Conservation (phyloP, 2,797 vertebrate species). For the Odontamblyopus rebecca region DNA sequence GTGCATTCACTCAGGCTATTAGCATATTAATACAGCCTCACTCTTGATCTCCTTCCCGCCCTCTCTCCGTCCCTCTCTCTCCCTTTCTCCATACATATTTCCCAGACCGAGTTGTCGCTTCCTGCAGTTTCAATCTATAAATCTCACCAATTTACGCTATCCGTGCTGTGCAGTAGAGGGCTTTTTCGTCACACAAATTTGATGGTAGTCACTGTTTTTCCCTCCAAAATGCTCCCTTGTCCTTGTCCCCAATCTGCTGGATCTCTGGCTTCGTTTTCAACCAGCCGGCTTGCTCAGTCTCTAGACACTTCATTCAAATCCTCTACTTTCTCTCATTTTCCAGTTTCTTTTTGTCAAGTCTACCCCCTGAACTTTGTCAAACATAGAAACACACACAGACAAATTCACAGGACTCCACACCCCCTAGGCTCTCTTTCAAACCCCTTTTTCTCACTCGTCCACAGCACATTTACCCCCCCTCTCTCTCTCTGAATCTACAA, state of each 20-base stretch:
- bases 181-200: slow-evolving; percentile 46
- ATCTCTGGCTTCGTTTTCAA: slow-evolving; percentile 44
- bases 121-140: slow-evolving; percentile 70
- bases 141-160: slow-evolving; percentile 65
- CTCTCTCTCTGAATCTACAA: slow-evolving; percentile 15
- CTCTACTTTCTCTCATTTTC: slow-evolving; percentile 63
- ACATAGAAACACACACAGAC: slow-evolving; percentile 61
- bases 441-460: slow-evolving; percentile 43
- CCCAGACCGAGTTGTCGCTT: slow-evolving; percentile 60
- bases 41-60: slow-evolving; percentile 72
- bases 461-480: slow-evolving; percentile 45
- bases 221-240: slow-evolving; percentile 50
- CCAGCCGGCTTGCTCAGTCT: slow-evolving; percentile 34
- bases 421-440: slow-evolving; percentile 44
- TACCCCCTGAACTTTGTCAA: slow-evolving; percentile 66
- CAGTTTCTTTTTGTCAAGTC: slow-evolving; percentile 52
- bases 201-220: slow-evolving; percentile 50
- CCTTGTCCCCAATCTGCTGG: slow-evolving; percentile 34
- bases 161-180: slow-evolving; percentile 56
- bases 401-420: slow-evolving; percentile 45
- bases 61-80: slow-evolving; percentile 44
- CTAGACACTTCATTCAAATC: slow-evolving; percentile 55
- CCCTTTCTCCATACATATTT: slow-evolving; percentile 66
- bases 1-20: slow-evolving; percentile 78
- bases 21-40: slow-evolving; percentile 81